Evolutionary conservation across 2,113 vertebrate genomes (phyloP), one percentile per base, ranked within the genome.

Genomic region (Hemichromis elongatus): DNA sequence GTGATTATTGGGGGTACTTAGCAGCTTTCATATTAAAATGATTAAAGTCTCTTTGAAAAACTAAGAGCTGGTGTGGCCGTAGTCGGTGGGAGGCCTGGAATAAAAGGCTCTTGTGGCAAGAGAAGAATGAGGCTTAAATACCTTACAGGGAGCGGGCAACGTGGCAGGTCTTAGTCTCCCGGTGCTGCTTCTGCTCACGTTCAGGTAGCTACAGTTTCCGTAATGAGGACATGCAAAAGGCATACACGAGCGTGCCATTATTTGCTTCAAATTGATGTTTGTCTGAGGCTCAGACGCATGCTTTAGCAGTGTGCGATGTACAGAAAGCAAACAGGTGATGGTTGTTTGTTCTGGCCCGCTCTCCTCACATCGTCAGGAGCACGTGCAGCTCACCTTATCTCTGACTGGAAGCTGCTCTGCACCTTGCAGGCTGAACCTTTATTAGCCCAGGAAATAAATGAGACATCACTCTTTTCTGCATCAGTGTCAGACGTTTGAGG

Each of bases 11-110:
- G 89, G 91, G 92, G 92, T 95, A 95, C 95, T 95, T 95, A 95
- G 92, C 93, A 94, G 94, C 95, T 94, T 95, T 95, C 95, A 94
- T 95, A 95, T 95, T 94, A 94, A 95, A 95, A 96, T 96, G 94
- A 96, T 95, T 95, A 94, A 93, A 93, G 90, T 90, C 90, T 90
- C 93, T 95, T 94, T 95, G 93, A 95, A 93, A 94, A 91, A 85
- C 82, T 21, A 90, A 91, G 92, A 93, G 93, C 89, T 90, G 86
- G 91, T 89, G 89, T 86, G 89, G 77, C 91, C 90, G 83, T 66
- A 77, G 93, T 92, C 88, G 6, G 94, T 88, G 90, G 94, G 94
- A 93, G 90, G 91, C 86, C 91, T 80, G 79, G 81, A 89, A 92
- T 90, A 87, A 95, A 90, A 89, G 83, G 73, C 63, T 87, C 88